Conservation (phyloP, 2,888 invertebrate genomes). For the Psococerastis gibbosa region DNA sequence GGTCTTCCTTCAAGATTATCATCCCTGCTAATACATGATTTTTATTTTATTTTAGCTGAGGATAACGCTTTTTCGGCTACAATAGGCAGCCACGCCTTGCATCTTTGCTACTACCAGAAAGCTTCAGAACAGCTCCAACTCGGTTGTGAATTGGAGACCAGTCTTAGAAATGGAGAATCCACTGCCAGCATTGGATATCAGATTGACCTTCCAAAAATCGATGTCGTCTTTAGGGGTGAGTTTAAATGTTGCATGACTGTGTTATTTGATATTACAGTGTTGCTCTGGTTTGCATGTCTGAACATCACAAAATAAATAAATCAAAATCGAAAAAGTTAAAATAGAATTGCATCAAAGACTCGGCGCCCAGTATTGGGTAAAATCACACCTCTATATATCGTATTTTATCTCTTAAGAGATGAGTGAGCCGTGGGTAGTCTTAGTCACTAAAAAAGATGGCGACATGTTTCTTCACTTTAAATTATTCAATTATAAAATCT, state of each 20-base stretch:
- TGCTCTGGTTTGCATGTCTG: no score
- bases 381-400: no score
- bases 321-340: constrained; percentile 4
- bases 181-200: constrained; percentile 87
- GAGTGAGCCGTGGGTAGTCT: no score
- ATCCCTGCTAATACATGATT: no score
- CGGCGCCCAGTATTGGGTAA: no score
- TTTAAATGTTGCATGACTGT: constrained; percentile 7
- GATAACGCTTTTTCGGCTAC: constrained; percentile 31
- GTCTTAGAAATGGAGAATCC: constrained; percentile 75
- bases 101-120: constrained; percentile 86
- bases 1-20: no score
- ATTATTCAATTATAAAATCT: no score
- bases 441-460: no score
- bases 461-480: no score
- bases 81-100: constrained; percentile 56
- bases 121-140: constrained; percentile 80
- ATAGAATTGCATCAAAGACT: neutral
- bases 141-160: constrained; percentile 90
- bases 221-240: constrained; percentile 80
- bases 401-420: no score
- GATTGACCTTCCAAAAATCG: constrained; percentile 85
- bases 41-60: constrained; percentile 27
- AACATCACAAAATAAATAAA: neutral
- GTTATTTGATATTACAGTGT: no score